A percentile compares a stretch with the other conserved stretches of the same genome.
phyloP scores from a whole-genome alignment of 1,140 invertebrate species.

The Neodiprion pinetum region DNA sequence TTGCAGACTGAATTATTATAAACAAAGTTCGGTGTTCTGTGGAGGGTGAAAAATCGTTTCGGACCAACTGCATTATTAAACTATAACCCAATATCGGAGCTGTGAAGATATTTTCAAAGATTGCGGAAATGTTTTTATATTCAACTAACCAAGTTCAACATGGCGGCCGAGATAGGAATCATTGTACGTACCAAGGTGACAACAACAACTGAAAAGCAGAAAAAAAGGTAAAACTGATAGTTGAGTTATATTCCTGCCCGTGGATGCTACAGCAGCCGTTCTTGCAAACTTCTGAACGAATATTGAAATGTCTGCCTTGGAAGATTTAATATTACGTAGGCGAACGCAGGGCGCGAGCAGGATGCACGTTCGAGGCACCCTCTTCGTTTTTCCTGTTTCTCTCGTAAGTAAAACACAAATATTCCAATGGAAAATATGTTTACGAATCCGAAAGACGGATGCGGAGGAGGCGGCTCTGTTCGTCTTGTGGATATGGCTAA shows the following conservation, averaged over 20 bases:
- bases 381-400: too few relatives aligned
- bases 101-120: too few relatives aligned
- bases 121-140: too few relatives aligned
- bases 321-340: slow-evolving; percentile 50
- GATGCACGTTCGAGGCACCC: neutral
- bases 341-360: slow-evolving; percentile 32
- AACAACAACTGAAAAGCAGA: neutral
- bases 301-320: slow-evolving; percentile 54
- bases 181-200: neutral
- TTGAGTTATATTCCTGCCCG: neutral
- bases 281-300: slow-evolving; percentile 41
- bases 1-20: too few relatives aligned
- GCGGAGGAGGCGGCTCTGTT: neutral
- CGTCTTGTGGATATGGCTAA: neutral
- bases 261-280: slow-evolving; percentile 10
- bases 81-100: too few relatives aligned
- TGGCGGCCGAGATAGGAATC: neutral
- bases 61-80: too few relatives aligned
- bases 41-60: too few relatives aligned
- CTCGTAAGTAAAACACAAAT: too few relatives aligned
- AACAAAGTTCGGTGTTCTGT: too few relatives aligned
- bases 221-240: neutral
- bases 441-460: neutral
- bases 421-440: neutral
- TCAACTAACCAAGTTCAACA: too few relatives aligned